phyloP scores from a whole-genome alignment of 2,888 invertebrate genomes.

The Rhagium mordax region DNA sequence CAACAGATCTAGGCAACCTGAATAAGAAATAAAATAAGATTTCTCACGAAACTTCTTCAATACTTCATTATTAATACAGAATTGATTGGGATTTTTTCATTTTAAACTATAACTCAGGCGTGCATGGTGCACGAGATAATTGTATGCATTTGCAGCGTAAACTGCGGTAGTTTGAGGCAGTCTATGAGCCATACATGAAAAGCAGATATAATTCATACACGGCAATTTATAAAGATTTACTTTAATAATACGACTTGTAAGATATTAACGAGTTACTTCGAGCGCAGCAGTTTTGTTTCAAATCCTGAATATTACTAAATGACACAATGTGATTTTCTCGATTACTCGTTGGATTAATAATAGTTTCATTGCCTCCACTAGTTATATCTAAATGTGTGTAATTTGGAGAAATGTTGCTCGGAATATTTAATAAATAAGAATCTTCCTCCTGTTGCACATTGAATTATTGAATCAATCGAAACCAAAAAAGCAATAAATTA shows the following conservation, averaged over 20 bases:
- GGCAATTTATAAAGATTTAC: constrained; percentile 8
- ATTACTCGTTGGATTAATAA: too few species aligned
- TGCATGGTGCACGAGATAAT: constrained; percentile 23
- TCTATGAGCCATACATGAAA: constrained; percentile 2
- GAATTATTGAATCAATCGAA: too few species aligned
- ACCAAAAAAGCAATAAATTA: too few species aligned
- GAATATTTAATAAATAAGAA: too few species aligned
- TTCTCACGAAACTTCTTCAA: constrained; percentile 49
- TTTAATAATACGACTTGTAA: neutral
- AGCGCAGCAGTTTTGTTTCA: neutral
- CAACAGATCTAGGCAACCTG: constrained; percentile 59
- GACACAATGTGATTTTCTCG: neutral
- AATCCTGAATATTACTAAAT: neutral
- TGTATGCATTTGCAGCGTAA: constrained; percentile 24
- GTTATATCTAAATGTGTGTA: too few species aligned
- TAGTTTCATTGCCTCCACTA: too few species aligned
- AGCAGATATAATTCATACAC: constrained; percentile 3
- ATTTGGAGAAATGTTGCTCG: too few species aligned
- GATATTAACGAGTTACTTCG: neutral
- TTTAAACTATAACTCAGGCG: neutral
- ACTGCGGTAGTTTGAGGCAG: constrained; percentile 18
- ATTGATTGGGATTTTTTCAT: constrained; percentile 21
- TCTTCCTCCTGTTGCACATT: too few species aligned
- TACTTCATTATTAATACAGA: constrained; percentile 36
- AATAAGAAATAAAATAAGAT: constrained; percentile 51